Evolutionary conservation across 2,888 invertebrate genomes (phyloP).

Genomic region (Nephrotoma appendiculata): DNA sequence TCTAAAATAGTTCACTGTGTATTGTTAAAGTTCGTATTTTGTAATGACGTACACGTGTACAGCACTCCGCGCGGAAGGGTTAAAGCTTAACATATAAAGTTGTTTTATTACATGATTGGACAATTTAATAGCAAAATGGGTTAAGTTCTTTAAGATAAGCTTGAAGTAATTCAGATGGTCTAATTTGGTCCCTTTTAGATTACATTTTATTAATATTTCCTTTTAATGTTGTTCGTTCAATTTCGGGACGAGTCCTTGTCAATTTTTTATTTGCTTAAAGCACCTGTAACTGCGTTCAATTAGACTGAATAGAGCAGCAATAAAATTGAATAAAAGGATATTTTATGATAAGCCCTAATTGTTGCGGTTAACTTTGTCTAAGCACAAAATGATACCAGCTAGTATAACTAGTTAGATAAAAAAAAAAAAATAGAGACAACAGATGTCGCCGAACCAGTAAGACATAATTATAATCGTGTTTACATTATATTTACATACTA

Average conservation of each 20-base stretch:
- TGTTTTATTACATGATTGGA: not conserved
- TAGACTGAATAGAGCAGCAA: not conserved
- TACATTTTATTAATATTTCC: not conserved
- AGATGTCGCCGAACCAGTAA: not conserved
- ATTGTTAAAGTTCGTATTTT: too few species aligned
- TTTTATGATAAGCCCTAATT: not conserved
- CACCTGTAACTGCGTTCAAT: not conserved
- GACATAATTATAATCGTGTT: too few species aligned
- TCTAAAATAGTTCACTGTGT: too few species aligned
- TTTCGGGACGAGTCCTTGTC: not conserved
- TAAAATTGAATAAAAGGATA: not conserved
- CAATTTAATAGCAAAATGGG: not conserved
- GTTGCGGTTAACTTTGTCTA: not conserved
- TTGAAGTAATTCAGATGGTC: not conserved
- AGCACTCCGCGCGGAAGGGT: too few species aligned
- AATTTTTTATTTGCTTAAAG: not conserved
- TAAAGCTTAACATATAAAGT: not conserved
- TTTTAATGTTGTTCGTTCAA: not conserved
- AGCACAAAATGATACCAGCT: not conserved
- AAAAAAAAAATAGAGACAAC: not conserved
- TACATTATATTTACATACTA: not conserved
- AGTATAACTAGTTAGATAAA: not conserved
- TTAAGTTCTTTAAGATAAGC: not conserved
- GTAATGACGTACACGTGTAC: too few species aligned
- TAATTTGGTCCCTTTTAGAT: not conserved